Evolutionary conservation across 2,888 invertebrate species (phyloP).

Genomic region (Pollenia griseotomentosa): DNA sequence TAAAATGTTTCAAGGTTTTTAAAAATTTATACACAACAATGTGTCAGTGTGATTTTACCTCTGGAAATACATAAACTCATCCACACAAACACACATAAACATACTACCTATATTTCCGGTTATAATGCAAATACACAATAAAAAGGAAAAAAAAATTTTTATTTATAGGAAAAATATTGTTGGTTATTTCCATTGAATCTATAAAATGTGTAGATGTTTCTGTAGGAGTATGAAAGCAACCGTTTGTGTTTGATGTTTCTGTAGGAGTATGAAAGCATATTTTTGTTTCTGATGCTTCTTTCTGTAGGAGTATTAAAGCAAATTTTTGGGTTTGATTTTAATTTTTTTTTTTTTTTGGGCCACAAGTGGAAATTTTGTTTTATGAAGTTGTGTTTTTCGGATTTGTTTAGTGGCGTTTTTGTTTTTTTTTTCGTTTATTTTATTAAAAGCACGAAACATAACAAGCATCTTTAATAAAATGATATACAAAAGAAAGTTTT

Average conservation of each 20-base stretch:
- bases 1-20: no score
- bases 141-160: not conserved
- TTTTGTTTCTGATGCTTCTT: not conserved
- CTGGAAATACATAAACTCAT: no score
- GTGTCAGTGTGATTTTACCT: no score
- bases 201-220: not conserved
- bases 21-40: no score
- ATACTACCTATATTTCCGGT: not conserved
- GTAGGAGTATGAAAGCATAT: not conserved
- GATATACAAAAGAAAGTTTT: not conserved
- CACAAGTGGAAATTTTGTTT: slow-evolving; percentile 29
- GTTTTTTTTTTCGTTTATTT: slow-evolving; percentile 10
- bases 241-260: not conserved
- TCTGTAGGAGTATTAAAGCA: not conserved
- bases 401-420: not conserved
- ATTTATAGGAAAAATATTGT: not conserved
- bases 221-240: not conserved
- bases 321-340: not conserved
- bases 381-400: slow-evolving; percentile 14
- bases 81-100: no score
- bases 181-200: slow-evolving; percentile 7
- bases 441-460: no score
- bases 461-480: no score
- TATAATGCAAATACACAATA: not conserved
- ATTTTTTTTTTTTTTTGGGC: slow-evolving; percentile 2